Evolutionary conservation across 2,888 invertebrate species (phyloP), one percentile per base, ranked within the genome.

Genomic region (Ophioninae sp.): DNA sequence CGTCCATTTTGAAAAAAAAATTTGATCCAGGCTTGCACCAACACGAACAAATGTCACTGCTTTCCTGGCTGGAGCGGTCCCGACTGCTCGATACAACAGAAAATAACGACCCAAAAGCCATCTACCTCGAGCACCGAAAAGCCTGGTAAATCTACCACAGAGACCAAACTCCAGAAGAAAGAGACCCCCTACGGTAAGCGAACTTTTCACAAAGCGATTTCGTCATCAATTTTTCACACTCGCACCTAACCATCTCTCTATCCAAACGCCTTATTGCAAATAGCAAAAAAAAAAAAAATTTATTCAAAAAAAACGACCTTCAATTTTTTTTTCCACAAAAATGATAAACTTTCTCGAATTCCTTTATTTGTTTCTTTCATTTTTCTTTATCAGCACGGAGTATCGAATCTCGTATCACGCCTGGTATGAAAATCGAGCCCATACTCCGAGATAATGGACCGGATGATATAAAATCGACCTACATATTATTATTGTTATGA

Each of bases 161-260:
- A 86, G 79, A 94, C 94, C 89, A 94, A 95, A 93, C 96, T 97
- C 96, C 96, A 96, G 93, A 97, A 96, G 94, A 97, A 97, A 95
- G 97, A 97, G 95, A 97, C 97, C 94, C 97, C 97, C 95, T 97
- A 97, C 96, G 97, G 97, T 97, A 96, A 95, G 97, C 95, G 92
- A 78, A 86, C 56, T 83, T 77, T 77, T 69, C 59, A 30, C 17
- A 69, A 23, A 13, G 13, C 13, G 13, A 17, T 2, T 50, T 3
- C 50, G 13, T 44, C 13, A 1, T 2, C 6, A 10, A 50, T 17
- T 50, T 50, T 50, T 50, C 17, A 13, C 13, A 6, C 13, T 50
- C 2, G 50, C 50, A 50, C 17, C 10, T 50, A 17, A 10, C 50
- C 2, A 50, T 50, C 3, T 13, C 13, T 6, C 50, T 17, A 6